Percentiles rank a stretch among this genome's conserved stretches.
phyloP scores from a whole-genome alignment of 2,113 vertebrate species.

The Prionailurus viverrinus region DNA sequence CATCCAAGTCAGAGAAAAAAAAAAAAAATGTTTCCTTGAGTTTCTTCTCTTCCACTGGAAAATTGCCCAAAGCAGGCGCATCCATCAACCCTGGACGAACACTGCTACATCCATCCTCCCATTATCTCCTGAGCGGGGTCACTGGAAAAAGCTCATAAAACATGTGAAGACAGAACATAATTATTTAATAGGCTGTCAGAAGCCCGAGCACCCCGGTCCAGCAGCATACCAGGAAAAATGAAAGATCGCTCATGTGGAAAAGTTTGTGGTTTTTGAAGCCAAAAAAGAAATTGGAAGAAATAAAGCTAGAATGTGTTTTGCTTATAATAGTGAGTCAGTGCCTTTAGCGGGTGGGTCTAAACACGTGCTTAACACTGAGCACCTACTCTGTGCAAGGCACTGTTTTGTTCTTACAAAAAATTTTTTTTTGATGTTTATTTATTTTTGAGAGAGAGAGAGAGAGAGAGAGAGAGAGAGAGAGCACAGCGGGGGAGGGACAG shows the following conservation, averaged over 20 bases:
- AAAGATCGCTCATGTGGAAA: not conserved
- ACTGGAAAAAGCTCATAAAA: slow-evolving; percentile 51
- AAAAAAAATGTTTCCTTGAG: not conserved
- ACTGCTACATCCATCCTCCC: not conserved
- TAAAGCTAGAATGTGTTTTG: not conserved
- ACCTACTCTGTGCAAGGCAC: not conserved
- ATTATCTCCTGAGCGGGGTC: not conserved
- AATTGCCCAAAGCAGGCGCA: not conserved
- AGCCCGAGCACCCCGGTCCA: not conserved
- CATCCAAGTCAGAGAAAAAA: not conserved
- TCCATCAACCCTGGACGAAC: not conserved
- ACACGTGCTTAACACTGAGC: not conserved
- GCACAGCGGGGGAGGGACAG: too few relatives aligned
- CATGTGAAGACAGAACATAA: not conserved
- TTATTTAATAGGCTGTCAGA: slow-evolving; percentile 34
- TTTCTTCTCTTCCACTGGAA: slow-evolving; percentile 9
- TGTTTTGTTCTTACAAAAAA: too few relatives aligned
- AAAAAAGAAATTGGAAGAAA: not conserved
- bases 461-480: too few relatives aligned
- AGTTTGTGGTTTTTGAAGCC: not conserved
- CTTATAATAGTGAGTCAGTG: not conserved
- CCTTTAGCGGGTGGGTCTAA: not conserved
- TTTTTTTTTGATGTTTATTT: too few relatives aligned
- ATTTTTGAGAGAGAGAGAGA: too few relatives aligned
- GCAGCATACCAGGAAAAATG: not conserved